Evolutionary conservation across 2,888 invertebrate species (phyloP).

Genomic region (Cacoxenus indagator): DNA sequence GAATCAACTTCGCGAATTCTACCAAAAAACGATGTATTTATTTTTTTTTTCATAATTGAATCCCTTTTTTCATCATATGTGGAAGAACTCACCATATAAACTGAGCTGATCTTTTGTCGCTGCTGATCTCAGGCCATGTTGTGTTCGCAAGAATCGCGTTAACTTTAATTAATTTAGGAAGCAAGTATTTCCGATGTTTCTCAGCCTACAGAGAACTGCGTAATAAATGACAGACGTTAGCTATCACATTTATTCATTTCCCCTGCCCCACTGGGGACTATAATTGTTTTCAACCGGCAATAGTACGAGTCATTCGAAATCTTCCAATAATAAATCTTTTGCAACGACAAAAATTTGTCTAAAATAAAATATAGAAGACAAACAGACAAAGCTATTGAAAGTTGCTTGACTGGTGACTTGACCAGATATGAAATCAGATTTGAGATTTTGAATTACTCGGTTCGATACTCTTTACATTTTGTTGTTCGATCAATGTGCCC

Average conservation of each 20-base stretch:
- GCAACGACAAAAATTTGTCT: too few species aligned
- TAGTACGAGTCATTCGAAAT: constrained; percentile 19
- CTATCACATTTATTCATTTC: constrained; percentile 19
- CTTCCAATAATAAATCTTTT: too few species aligned
- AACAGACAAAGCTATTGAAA: too few species aligned
- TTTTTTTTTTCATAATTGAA: neutral
- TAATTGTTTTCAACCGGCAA: neutral
- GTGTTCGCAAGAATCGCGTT: constrained; percentile 67
- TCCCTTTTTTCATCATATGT: neutral
- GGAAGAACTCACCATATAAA: constrained; percentile 58
- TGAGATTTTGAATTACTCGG: too few species aligned
- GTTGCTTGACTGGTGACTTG: too few species aligned
- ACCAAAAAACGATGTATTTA: neutral
- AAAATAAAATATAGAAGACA: too few species aligned
- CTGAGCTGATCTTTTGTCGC: constrained; percentile 70
- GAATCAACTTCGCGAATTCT: constrained; percentile 80
- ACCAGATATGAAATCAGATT: too few species aligned
- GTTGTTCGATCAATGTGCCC: too few species aligned
- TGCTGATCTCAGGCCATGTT: constrained; percentile 65
- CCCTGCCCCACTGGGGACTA: neutral
- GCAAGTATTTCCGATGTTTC: constrained; percentile 88
- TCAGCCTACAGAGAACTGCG: constrained; percentile 85
- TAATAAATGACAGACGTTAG: constrained; percentile 15
- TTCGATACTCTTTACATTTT: too few species aligned
- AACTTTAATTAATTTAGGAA: constrained; percentile 72